These are phyloP conservation scores for Philereme vetulata DNA, from an alignment of 2,888 invertebrate species.

Conservation along the genomic window DNA sequence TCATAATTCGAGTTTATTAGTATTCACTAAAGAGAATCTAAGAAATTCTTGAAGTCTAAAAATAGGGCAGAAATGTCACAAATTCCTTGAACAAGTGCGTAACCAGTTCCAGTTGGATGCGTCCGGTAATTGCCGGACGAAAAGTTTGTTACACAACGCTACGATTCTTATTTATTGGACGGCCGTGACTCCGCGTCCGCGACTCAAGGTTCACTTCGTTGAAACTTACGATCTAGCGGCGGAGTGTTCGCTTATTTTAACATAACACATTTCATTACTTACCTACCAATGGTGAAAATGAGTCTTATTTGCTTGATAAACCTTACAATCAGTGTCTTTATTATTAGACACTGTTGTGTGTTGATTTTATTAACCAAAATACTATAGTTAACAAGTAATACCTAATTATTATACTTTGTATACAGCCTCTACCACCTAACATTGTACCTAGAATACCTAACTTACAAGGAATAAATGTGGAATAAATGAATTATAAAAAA, in stretches of 20 bases:
- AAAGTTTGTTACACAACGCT: conserved; percentile 39
- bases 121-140: conserved; percentile 27
- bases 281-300: conserved; percentile 2
- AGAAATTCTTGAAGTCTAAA: neutral
- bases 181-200: conserved; percentile 33
- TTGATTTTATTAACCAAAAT: too few relatives aligned
- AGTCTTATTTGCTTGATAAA: too few relatives aligned
- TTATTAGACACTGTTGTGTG: too few relatives aligned
- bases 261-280: neutral
- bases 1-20: too few relatives aligned
- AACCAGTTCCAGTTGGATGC: conserved; percentile 24
- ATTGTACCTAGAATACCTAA: too few relatives aligned
- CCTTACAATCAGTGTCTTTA: too few relatives aligned
- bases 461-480: too few relatives aligned
- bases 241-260: neutral
- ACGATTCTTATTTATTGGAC: conserved; percentile 29
- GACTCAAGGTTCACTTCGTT: conserved; percentile 33
- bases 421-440: too few relatives aligned
- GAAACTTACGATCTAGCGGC: conserved; percentile 17
- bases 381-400: too few relatives aligned
- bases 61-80: conserved; percentile 10
- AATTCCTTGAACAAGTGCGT: conserved; percentile 6
- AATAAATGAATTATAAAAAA: too few relatives aligned
- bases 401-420: too few relatives aligned
- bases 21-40: neutral